Percentiles rank a stretch among this genome's conserved stretches.
Conservation (phyloP, 2,888 invertebrate genomes). For the Drosophila longiperda region DNA sequence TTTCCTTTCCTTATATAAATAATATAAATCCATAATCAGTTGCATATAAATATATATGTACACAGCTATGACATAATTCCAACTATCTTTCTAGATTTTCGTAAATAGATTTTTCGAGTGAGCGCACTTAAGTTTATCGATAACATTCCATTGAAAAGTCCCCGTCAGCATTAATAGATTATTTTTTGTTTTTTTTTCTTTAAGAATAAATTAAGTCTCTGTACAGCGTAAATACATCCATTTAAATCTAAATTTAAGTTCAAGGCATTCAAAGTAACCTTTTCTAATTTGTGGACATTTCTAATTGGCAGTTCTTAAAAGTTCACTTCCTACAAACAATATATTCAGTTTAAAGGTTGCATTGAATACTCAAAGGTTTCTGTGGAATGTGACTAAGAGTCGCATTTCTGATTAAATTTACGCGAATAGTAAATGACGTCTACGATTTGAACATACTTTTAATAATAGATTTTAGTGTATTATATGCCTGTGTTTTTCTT, state of each 20-base stretch:
- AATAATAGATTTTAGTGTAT: background rate
- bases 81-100: background rate
- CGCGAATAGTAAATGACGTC: background rate
- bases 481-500: background rate
- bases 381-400: background rate
- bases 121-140: background rate
- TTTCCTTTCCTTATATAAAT: conserved; percentile 38
- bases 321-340: background rate
- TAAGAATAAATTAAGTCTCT: background rate
- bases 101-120: background rate
- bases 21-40: background rate
- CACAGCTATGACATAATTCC: background rate
- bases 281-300: background rate
- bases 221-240: background rate
- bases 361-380: background rate
- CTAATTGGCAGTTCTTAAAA: background rate
- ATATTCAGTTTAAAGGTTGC: background rate
- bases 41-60: too few relatives aligned
- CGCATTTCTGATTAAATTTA: background rate
- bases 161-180: background rate
- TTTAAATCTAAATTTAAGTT: background rate
- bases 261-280: background rate
- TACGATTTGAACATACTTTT: background rate
- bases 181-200: background rate
- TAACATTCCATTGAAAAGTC: background rate